These are phyloP conservation scores for Xiphydria camelus DNA, from an alignment of 2,888 invertebrate genomes.

Conservation along the genomic window DNA sequence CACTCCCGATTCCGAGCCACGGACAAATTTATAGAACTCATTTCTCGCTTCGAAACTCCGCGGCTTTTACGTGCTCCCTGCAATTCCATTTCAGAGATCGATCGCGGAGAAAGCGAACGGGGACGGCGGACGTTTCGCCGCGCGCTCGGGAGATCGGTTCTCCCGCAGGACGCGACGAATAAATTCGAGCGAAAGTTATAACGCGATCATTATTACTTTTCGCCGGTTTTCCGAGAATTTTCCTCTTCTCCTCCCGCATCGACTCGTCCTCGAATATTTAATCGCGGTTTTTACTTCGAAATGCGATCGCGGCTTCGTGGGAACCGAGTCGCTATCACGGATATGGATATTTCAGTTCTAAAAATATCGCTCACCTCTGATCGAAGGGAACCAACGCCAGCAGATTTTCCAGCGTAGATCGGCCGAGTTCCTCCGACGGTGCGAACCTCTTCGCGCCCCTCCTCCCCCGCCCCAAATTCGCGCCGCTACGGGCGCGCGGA, in stretches of 20 bases:
- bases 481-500: constrained; percentile 1
- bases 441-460: constrained; percentile 20
- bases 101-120: too few relatives aligned
- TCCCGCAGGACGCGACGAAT: neutral
- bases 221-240: neutral
- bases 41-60: too few relatives aligned
- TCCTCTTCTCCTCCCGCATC: neutral
- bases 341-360: too few relatives aligned
- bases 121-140: too few relatives aligned
- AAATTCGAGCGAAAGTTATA: too few relatives aligned
- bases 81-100: too few relatives aligned
- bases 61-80: too few relatives aligned
- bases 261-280: too few relatives aligned
- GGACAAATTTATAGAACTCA: too few relatives aligned
- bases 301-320: too few relatives aligned
- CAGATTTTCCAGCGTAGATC: constrained; percentile 39
- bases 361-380: constrained; percentile 43
- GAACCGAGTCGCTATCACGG: too few relatives aligned
- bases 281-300: neutral
- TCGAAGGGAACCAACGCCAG: constrained; percentile 50
- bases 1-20: too few relatives aligned
- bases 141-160: neutral
- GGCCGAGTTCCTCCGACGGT: constrained; percentile 36
- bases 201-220: neutral
- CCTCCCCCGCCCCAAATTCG: constrained; percentile 2